Percentiles rank a stretch among this genome's conserved stretches.
phyloP scores from a whole-genome alignment of 2,113 vertebrate genomes.

The Fulica atra region DNA sequence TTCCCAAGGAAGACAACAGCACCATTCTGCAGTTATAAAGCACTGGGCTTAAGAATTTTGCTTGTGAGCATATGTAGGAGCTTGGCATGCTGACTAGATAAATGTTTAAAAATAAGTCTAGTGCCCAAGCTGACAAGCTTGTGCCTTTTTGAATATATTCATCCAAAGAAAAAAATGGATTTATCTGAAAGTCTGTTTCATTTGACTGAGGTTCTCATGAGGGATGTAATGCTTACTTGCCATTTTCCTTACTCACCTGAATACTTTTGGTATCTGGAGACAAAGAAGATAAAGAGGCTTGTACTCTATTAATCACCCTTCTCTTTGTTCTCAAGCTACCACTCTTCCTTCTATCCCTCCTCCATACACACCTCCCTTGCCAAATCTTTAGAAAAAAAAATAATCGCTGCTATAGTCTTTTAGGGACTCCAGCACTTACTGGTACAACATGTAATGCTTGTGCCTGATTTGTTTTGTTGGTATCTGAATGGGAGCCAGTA shows the following conservation, averaged over 20 bases:
- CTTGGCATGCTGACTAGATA: constrained; percentile 66
- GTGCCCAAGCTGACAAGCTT: constrained; percentile 41
- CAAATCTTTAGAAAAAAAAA: constrained; percentile 29
- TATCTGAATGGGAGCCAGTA: not conserved
- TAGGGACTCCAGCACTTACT: constrained; percentile 47
- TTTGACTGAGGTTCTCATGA: not conserved
- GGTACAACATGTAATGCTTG: constrained; percentile 40
- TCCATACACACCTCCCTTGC: constrained; percentile 28
- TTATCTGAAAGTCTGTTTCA: constrained; percentile 26
- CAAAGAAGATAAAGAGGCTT: constrained; percentile 41
- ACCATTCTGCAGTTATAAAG: not conserved
- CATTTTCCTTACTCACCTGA: constrained; percentile 53
- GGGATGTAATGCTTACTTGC: not conserved
- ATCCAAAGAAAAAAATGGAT: constrained; percentile 15
- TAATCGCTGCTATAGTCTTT: not conserved
- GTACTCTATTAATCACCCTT: constrained; percentile 43
- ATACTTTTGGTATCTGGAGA: constrained; percentile 56
- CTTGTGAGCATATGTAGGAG: constrained; percentile 39
- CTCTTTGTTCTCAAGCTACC: constrained; percentile 53
- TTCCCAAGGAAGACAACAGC: not conserved
- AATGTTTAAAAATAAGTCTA: constrained; percentile 69
- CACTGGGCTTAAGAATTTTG: constrained; percentile 45
- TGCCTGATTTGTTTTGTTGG: constrained; percentile 1
- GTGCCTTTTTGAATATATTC: not conserved
- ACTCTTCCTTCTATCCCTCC: constrained; percentile 20